These are phyloP conservation scores for Pocillopora grandis DNA, from an alignment of 92 coral and sea anemone species.

Conservation along the genomic window DNA sequence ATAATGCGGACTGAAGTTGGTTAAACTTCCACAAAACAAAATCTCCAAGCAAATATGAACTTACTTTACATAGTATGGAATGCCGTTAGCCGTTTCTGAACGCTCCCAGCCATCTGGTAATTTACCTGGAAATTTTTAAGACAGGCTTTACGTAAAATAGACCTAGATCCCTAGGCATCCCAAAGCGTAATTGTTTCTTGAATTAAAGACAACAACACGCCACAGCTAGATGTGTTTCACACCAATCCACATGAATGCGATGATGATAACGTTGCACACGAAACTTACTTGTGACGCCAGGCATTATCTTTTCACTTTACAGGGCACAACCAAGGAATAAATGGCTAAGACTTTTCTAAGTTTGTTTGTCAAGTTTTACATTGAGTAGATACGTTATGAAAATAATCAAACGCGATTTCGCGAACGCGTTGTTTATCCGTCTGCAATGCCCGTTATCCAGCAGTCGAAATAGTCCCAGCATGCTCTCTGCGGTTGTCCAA, in stretches of 20 bases:
- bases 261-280: neutral
- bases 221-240: neutral
- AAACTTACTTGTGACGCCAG: constrained; percentile 76
- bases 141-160: neutral
- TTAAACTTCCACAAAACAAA: no score
- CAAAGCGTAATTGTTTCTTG: no score
- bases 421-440: constrained; percentile 65
- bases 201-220: neutral
- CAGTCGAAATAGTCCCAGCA: constrained; percentile 37
- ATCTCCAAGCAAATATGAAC: neutral
- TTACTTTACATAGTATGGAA: constrained; percentile 98
- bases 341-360: neutral
- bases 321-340: neutral
- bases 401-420: constrained; percentile 49
- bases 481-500: constrained; percentile 42
- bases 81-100: constrained; percentile 89
- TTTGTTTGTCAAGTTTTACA: constrained; percentile 43
- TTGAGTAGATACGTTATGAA: neutral
- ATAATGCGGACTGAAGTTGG: no score
- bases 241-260: neutral
- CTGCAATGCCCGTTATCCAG: constrained; percentile 53
- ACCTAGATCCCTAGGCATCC: neutral
- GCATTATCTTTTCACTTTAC: constrained; percentile 55
- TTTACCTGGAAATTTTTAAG: constrained; percentile 48
- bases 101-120: constrained; percentile 96